Conservation (phyloP, 2,797 vertebrate genomes). For the Tenualosa thibaudeaui region DNA sequence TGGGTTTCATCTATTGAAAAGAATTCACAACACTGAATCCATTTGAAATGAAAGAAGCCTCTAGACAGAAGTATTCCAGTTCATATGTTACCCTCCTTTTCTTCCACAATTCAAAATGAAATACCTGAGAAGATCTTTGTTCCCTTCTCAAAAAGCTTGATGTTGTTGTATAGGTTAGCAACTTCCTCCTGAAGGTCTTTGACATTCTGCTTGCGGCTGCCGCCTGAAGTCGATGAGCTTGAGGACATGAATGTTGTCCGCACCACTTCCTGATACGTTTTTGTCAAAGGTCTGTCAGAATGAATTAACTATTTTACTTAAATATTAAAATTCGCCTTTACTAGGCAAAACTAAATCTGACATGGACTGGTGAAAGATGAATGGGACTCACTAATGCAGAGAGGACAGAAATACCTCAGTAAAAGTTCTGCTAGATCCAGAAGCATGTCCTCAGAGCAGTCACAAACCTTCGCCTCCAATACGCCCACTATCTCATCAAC, state of each 20-base stretch:
- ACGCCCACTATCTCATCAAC: constrained; percentile 82
- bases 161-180: constrained; percentile 88
- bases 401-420: constrained; percentile 72
- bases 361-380: not conserved
- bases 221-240: constrained; percentile 74
- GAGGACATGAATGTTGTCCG: constrained; percentile 85
- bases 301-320: too few relatives aligned
- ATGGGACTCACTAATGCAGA: not conserved
- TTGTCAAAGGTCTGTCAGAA: constrained; percentile 81
- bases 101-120: not conserved
- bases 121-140: constrained; percentile 88
- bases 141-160: constrained; percentile 91
- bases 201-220: constrained; percentile 85
- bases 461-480: constrained; percentile 79
- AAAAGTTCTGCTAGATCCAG: constrained; percentile 86
- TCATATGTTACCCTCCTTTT: not conserved
- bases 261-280: constrained; percentile 88
- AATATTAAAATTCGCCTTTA: not conserved
- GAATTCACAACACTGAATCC: not conserved
- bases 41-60: not conserved
- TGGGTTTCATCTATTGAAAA: constrained; percentile 85
- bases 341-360: not conserved
- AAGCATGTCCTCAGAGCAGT: constrained; percentile 89
- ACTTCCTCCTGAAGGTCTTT: constrained; percentile 96
- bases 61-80: not conserved